A percentile compares a stretch with the other conserved stretches of the same genome.
Evolutionary conservation across 2,888 invertebrate genomes (phyloP).

Genomic region (Sussaba pulchella): DNA sequence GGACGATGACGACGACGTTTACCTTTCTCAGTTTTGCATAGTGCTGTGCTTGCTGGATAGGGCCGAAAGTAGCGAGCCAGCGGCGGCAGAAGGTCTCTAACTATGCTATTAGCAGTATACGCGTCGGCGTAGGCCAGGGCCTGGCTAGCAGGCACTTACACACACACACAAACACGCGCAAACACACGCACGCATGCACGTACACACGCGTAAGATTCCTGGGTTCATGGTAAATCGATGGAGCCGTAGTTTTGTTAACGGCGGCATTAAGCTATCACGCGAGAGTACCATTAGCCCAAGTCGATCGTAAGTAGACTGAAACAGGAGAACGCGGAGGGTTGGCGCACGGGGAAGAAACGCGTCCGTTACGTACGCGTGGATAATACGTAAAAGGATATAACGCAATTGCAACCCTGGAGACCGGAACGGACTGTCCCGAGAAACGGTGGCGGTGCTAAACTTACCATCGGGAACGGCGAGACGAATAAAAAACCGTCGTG

Average conservation of each 20-base stretch:
- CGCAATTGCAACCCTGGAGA: constrained; percentile 42
- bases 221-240: constrained; percentile 80
- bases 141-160: neutral
- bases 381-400: constrained; percentile 57
- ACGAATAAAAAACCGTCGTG: constrained; percentile 43
- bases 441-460: constrained; percentile 33
- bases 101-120: constrained; percentile 32
- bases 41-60: constrained; percentile 58
- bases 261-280: constrained; percentile 80
- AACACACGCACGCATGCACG: neutral
- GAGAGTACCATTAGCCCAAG: constrained; percentile 75
- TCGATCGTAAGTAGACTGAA: constrained; percentile 75
- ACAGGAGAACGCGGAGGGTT: constrained; percentile 40
- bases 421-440: constrained; percentile 39
- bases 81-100: constrained; percentile 11
- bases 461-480: constrained; percentile 24
- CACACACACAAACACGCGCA: neutral
- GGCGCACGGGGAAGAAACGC: constrained; percentile 37
- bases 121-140: constrained; percentile 22
- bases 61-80: constrained; percentile 62
- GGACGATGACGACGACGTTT: constrained; percentile 8
- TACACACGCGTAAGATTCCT: constrained; percentile 68
- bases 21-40: constrained; percentile 64
- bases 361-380: constrained; percentile 34
- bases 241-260: constrained; percentile 79